Evolutionary conservation across 2,888 invertebrate genomes (phyloP), one percentile per base, ranked within the genome.

Genomic region (Philhelius pedissequus): DNA sequence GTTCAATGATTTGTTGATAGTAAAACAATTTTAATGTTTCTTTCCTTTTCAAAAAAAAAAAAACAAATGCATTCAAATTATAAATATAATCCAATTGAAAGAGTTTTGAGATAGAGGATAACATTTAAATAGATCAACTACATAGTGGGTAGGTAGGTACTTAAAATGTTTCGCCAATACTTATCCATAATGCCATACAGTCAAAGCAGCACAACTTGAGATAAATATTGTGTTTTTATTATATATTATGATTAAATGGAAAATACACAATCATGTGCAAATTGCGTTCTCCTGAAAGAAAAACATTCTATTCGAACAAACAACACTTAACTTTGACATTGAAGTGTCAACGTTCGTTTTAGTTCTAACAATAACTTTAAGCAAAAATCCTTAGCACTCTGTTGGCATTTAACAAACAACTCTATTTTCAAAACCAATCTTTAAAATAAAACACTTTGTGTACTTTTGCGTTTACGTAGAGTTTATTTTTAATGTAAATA

Each of bases 241-340:
- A 18, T 54, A 54, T 32, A 18, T 30, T 32, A 54, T 32, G 15
- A n/a, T 18, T 27, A 30, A 27, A 30, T 15, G 6, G 9, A 52
- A 9, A 15, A 9, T 15, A 48, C 9, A 18, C 7, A 11, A 15
- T 54, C 0, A 7, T 13, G 54, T n/a, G 13, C 9, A 18, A 18
- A 20, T 11, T 20, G 32, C 6, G 18, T 18, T 54, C 32, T 11
- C 18, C 30, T 54, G 6, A 32, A 32, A 18, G 32, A 54, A 54
- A n/a, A 11, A 20, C 6, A 20, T 35, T 56, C 15, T 35, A 7
- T 56, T 56, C 18, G 32, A 56, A 32, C 18, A 18, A 50, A 30
- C 18, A n/a, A 54, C 56, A 56, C 35, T 56, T 32, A 35, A 35
- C 18, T 56, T 13, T 56, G 56, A 56, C 56, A 56, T 56, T 56